Percentiles rank a stretch among this genome's conserved stretches.
Evolutionary conservation across 2,888 invertebrate genomes (phyloP).

Genomic region (Cynaeus angustus): DNA sequence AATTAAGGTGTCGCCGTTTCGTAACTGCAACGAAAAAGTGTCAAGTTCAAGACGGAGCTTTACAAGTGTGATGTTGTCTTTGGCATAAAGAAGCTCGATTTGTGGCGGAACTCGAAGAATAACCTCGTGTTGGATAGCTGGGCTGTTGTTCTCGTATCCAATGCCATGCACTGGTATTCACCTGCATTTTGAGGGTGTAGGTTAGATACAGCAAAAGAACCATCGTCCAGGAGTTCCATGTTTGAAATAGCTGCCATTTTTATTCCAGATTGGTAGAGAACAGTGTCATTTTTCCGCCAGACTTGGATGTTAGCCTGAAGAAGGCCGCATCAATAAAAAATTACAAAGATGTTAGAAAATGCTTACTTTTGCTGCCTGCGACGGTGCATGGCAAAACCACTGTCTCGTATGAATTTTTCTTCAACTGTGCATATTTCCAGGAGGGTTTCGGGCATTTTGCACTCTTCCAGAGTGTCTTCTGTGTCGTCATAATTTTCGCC

Average conservation of each 20-base stretch:
- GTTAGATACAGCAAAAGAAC: slow-evolving; percentile 55
- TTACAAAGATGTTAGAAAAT: no score
- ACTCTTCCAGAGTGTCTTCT: slow-evolving; percentile 18
- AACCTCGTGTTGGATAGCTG: slow-evolving; percentile 61
- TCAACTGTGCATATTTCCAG: slow-evolving; percentile 33
- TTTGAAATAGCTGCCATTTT: slow-evolving; percentile 53
- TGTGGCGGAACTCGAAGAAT: slow-evolving; percentile 56
- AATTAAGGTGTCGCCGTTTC: slow-evolving; percentile 67
- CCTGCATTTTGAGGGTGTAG: slow-evolving; percentile 32
- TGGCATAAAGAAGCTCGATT: slow-evolving; percentile 61
- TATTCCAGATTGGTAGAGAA: slow-evolving; percentile 55
- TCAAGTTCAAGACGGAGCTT: slow-evolving; percentile 28
- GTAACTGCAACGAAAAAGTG: slow-evolving; percentile 61
- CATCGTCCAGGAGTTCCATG: slow-evolving; percentile 50
- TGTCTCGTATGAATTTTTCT: slow-evolving; percentile 61
- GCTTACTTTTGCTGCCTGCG: slow-evolving; percentile 41
- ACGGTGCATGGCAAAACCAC: slow-evolving; percentile 67
- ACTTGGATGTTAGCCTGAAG: slow-evolving; percentile 54
- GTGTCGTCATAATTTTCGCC: slow-evolving; percentile 61
- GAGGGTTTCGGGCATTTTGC: slow-evolving; percentile 16
- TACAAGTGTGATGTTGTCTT: slow-evolving; percentile 58
- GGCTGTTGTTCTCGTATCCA: slow-evolving; percentile 51
- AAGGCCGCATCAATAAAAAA: no score
- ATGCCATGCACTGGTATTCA: slow-evolving; percentile 37
- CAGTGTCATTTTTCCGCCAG: slow-evolving; percentile 59